phyloP scores from a whole-genome alignment of 2,113 vertebrate species.

The Heteronetta atricapilla region DNA sequence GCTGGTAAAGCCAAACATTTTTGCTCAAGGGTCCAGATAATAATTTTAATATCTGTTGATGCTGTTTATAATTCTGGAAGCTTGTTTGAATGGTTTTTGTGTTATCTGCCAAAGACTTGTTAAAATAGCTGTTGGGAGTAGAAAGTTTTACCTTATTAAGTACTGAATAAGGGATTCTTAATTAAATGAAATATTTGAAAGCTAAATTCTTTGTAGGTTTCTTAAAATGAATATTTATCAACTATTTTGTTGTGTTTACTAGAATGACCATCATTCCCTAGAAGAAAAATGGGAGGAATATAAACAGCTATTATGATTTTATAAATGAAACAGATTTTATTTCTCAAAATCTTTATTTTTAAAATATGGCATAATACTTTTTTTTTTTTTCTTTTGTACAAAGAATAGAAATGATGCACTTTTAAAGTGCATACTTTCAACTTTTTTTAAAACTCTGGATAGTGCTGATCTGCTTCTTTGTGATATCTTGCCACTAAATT shows the following conservation, averaged over 20 bases:
- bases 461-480: not conserved
- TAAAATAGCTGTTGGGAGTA: conserved; percentile 67
- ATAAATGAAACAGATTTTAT: not conserved
- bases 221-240: conserved; percentile 66
- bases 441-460: not conserved
- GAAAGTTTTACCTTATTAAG: conserved; percentile 69
- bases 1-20: conserved; percentile 63
- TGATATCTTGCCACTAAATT: not conserved
- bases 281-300: not conserved
- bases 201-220: conserved; percentile 64
- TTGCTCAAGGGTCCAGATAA: conserved; percentile 68
- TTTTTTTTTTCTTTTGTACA: not conserved
- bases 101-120: conserved; percentile 70
- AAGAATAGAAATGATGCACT: not conserved
- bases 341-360: not conserved
- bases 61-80: conserved; percentile 66
- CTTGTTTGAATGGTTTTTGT: conserved; percentile 62
- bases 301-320: not conserved
- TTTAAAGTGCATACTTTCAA: not conserved
- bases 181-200: conserved; percentile 70
- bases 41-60: conserved; percentile 69
- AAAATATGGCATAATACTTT: not conserved
- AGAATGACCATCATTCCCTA: not conserved
- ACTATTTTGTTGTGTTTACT: conserved; percentile 11
- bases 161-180: conserved; percentile 57